These are phyloP conservation scores for Polydesmus complanatus DNA, from an alignment of 2,888 invertebrate species.

Conservation along the genomic window DNA sequence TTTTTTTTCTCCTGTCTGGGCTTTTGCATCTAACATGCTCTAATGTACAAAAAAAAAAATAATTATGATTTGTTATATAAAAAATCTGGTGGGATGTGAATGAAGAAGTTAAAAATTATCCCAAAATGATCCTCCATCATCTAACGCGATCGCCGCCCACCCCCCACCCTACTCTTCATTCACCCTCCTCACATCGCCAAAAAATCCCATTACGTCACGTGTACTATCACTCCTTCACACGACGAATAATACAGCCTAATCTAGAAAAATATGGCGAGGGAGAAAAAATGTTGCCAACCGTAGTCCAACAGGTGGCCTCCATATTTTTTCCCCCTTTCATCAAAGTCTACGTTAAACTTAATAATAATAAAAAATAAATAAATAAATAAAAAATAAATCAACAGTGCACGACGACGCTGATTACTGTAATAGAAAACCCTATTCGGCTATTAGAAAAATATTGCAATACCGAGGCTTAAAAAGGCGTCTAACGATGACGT, in stretches of 20 bases:
- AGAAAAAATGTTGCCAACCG: neutral
- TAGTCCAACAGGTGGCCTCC: neutral
- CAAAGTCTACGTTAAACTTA: neutral
- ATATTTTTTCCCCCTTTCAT: neutral
- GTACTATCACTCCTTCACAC: no score
- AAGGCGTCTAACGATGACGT: neutral
- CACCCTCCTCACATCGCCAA: neutral
- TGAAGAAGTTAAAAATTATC: neutral
- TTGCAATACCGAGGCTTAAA: neutral
- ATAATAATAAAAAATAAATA: no score
- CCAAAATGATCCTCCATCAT: neutral
- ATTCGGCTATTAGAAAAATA: neutral
- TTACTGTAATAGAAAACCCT: neutral
- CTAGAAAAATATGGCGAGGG: no score
- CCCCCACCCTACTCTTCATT: no score
- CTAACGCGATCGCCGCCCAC: neutral
- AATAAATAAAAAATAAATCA: neutral
- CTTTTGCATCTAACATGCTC: neutral
- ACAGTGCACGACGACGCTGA: neutral
- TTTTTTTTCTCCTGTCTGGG: no score
- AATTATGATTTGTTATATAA: neutral
- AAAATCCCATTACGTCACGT: neutral
- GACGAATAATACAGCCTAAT: no score
- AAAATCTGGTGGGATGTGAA: neutral
- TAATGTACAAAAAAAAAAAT: neutral